phyloP scores from a whole-genome alignment of 1,140 invertebrate species.

The Dolichoris vasculosae region DNA sequence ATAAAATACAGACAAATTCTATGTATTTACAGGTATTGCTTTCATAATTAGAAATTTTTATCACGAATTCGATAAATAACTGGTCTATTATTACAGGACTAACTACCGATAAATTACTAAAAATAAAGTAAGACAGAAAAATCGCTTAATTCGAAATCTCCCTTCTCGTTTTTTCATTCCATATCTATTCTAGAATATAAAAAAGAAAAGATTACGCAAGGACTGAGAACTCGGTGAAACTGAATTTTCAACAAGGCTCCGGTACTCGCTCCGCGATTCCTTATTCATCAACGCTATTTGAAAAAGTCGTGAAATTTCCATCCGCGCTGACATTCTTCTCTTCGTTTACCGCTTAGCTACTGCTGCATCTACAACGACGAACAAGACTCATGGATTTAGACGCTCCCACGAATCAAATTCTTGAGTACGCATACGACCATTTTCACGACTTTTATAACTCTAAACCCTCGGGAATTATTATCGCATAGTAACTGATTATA shows the following conservation, averaged over 20 bases:
- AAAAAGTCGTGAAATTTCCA: constrained; percentile 61
- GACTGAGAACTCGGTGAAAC: constrained; percentile 51
- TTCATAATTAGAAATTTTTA: no score
- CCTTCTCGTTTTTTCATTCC: no score
- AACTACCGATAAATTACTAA: no score
- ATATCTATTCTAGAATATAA: no score
- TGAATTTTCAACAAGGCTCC: constrained; percentile 51
- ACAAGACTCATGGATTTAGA: not conserved
- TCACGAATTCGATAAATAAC: no score
- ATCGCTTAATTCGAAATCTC: no score
- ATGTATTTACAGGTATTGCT: no score
- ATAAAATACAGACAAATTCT: no score
- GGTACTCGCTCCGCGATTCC: constrained; percentile 50
- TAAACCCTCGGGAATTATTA: constrained; percentile 7
- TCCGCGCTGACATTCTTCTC: constrained; percentile 31
- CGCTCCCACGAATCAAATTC: constrained; percentile 22
- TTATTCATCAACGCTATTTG: constrained; percentile 63
- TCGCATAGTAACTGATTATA: constrained; percentile 1
- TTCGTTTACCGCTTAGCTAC: not conserved
- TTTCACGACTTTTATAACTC: constrained; percentile 2
- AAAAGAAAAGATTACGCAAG: no score
- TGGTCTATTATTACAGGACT: no score
- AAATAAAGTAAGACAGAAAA: no score
- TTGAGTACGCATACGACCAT: not conserved
- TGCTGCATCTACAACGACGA: not conserved